Base-by-base conservation (phyloP, 1,140 invertebrate genomes). In the Drosophila ogumai region DNA sequence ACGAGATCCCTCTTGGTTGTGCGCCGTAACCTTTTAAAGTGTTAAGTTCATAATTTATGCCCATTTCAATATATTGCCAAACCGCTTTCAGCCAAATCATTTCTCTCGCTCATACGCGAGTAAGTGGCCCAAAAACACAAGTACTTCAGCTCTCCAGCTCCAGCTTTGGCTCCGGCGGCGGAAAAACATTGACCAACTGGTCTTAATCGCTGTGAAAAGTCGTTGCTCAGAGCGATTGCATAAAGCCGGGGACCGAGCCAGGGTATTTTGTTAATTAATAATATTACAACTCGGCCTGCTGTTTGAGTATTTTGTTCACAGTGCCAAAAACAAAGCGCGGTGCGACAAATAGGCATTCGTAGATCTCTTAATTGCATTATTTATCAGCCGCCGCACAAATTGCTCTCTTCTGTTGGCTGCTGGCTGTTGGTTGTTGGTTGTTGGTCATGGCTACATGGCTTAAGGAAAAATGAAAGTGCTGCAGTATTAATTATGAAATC, bases 401-500 rank as follows among this genome's bases (percentile, higher is more conserved):
- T 65, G 61, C 56, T 60, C 44, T 67, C 44, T 41, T 50, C 66
- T 38, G 64, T 38, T 10, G 4, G n/a, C n/a, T 17, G 41, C 17
- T 19, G 8, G n/a, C 8, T 19, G 40, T 44, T 66, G 63, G 54
- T 47, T 74, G 71, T 75, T 28, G 25, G 25, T 28, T 28, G 25
- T 28, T 79, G 75, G 76, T 77, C 75, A 79, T 79, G 66, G 75
- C 57, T 73, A 47, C 60, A 52, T 54, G 65, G 74, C 49, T 79
- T 67, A 46, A 36, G 54, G 60, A 79, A 76, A 81, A 81, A 81
- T 81, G 79, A 81, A 81, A 81, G 79, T 81, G 79, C 73, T 67
- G 68, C 69, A 59, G 73, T 72, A 81, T 81, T 81, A 73, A 73
- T 81, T 81, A 81, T 81, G 78, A 73, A 78, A 80, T 78, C 47